Evolutionary conservation across 2,113 vertebrate species (phyloP).

Genomic region (Sprattus sprattus): DNA sequence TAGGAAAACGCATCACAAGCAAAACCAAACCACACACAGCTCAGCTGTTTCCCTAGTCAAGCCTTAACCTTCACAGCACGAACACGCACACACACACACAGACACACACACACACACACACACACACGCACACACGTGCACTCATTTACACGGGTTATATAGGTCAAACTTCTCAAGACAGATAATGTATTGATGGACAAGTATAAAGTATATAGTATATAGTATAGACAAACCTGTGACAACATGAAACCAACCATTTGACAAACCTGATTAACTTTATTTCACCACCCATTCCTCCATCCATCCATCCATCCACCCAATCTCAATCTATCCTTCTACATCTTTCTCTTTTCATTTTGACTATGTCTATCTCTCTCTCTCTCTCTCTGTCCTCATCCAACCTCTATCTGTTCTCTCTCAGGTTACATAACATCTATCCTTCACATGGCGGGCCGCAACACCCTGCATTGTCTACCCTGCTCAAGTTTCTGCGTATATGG

Average conservation of each 20-base stretch:
- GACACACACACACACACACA: neutral
- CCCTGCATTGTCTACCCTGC: neutral
- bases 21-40: neutral
- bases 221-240: no score
- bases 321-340: neutral
- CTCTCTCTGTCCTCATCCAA: neutral
- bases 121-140: neutral
- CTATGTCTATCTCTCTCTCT: neutral
- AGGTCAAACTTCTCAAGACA: no score
- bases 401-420: neutral
- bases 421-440: neutral
- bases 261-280: neutral
- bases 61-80: neutral
- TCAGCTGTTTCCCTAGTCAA: neutral
- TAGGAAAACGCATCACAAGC: neutral
- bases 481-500: neutral
- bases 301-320: neutral
- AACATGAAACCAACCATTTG: neutral
- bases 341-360: neutral
- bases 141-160: neutral
- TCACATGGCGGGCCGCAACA: neutral
- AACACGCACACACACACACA: neutral
- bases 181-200: no score
- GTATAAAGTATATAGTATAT: no score
- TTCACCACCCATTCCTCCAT: neutral